Evolutionary conservation across 2,113 vertebrate species (phyloP).

Genomic region (Oncorhynchus masou): DNA sequence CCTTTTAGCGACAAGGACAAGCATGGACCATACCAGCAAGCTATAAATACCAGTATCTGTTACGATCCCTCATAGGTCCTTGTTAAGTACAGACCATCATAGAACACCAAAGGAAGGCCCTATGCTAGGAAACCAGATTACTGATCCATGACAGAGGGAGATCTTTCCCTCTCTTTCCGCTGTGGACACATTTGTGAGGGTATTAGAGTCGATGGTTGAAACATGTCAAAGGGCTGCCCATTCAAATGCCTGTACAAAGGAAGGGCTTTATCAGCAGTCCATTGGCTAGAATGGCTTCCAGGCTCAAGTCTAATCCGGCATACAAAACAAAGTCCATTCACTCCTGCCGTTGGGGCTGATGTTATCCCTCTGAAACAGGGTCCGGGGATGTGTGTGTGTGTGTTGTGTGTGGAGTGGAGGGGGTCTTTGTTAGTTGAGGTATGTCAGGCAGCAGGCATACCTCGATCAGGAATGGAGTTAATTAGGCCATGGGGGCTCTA

Average conservation of each 20-base stretch:
- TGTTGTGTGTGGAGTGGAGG: background rate
- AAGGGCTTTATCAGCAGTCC: conserved; percentile 72
- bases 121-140: background rate
- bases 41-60: too few relatives aligned
- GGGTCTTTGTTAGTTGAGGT: conserved; percentile 12
- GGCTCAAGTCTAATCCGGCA: conserved; percentile 66
- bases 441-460: conserved; percentile 20
- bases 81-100: too few relatives aligned
- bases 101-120: too few relatives aligned
- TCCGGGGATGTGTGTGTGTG: conserved; percentile 15
- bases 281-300: conserved; percentile 49
- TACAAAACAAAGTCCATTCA: conserved; percentile 59
- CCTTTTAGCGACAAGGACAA: too few relatives aligned
- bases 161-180: background rate
- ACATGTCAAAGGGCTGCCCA: conserved; percentile 40
- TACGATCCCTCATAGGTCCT: too few relatives aligned
- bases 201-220: conserved; percentile 13
- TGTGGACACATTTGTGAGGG: conserved; percentile 17
- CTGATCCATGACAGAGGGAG: background rate
- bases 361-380: conserved; percentile 49
- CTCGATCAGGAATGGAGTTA: conserved; percentile 36
- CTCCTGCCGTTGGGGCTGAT: conserved; percentile 47
- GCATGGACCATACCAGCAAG: too few relatives aligned
- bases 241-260: conserved; percentile 62
- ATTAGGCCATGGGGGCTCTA: conserved; percentile 52